A percentile compares a stretch with the other conserved stretches of the same genome.
These are phyloP conservation scores for Emydoidea blandingii DNA, from an alignment of 2,797 vertebrate species.

Conservation along the genomic window DNA sequence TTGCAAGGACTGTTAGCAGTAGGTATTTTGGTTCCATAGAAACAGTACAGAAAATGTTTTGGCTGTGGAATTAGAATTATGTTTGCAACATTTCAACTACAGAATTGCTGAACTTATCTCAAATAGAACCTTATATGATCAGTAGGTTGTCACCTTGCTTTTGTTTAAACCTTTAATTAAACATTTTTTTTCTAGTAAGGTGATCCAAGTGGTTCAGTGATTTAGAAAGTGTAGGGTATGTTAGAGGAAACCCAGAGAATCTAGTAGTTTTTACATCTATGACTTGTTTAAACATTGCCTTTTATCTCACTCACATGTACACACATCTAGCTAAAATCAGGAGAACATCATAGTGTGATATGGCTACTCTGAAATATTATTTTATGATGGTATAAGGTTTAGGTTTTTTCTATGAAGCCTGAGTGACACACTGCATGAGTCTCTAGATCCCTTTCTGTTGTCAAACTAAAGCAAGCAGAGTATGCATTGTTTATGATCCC, in stretches of 20 bases:
- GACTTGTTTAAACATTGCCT: background rate
- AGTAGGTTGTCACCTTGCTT: background rate
- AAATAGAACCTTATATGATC: background rate
- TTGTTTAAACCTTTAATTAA: background rate
- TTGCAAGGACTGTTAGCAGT: background rate
- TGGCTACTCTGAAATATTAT: background rate
- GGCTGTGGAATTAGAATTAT: background rate
- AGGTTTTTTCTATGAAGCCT: background rate
- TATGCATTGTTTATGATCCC: accelerated
- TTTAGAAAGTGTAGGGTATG: background rate
- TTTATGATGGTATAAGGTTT: background rate
- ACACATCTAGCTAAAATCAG: background rate
- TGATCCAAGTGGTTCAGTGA: background rate
- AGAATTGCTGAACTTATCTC: background rate
- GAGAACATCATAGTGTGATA: background rate
- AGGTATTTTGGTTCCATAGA: background rate
- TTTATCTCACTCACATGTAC: background rate
- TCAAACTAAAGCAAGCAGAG: background rate
- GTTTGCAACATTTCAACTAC: background rate
- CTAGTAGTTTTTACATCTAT: background rate
- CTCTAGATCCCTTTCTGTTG: background rate
- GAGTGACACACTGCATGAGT: background rate
- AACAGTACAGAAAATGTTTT: background rate
- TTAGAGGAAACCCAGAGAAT: background rate
- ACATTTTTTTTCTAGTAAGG: background rate